Evolutionary conservation across 2,797 vertebrate genomes (phyloP), one percentile per base, ranked within the genome.

Genomic region (Anguilla megastoma): DNA sequence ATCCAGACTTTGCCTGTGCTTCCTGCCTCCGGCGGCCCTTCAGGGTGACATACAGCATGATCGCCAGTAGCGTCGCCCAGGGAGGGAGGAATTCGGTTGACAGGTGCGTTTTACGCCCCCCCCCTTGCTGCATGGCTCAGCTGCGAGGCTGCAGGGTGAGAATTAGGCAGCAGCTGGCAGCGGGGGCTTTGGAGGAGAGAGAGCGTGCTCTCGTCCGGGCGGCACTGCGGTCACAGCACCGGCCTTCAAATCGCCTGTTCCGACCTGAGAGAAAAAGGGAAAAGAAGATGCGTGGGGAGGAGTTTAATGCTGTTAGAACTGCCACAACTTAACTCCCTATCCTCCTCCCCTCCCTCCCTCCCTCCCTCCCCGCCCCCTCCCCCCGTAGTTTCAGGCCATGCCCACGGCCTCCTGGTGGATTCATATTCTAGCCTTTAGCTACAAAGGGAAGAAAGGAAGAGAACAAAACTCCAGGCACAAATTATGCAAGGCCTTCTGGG

Each of bases 401-500:
- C 95, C 95, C 88, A 87, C 79, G 93, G 95, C 93, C 90, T 94
- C 93, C 94, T 95, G 94, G 92, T 95, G 95, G 94, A 94, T 94
- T 95, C 94, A 94, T 93, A 94, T 87, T 87, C 82, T 87, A 87
- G 86, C 95, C 95, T 89, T 91, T 88, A 95, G 95, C 92, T 88
- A 93, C 93, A 94, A 94, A 92, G 79, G 93, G 93, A 93, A 95
- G 91, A 90, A 93, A 94, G 87, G 93, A 93, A 93, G 92, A 94
- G 94, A 95, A 95, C 94, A 95, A 94, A 95, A 95, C 95, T 96
- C 94, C 91, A 95, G 95, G 95, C 96, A 89, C 93, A 96, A 74
- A 95, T 94, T 93, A 95, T 94, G 94, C 95, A 95, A 96, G 95
- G 95, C 96, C 95, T 96, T 96, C 96, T 96, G 95, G 95, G 95